Evolutionary conservation across 1,140 invertebrate species (phyloP), one percentile per base, ranked within the genome.

Genomic region (Pogonognathellus flavescens): DNA sequence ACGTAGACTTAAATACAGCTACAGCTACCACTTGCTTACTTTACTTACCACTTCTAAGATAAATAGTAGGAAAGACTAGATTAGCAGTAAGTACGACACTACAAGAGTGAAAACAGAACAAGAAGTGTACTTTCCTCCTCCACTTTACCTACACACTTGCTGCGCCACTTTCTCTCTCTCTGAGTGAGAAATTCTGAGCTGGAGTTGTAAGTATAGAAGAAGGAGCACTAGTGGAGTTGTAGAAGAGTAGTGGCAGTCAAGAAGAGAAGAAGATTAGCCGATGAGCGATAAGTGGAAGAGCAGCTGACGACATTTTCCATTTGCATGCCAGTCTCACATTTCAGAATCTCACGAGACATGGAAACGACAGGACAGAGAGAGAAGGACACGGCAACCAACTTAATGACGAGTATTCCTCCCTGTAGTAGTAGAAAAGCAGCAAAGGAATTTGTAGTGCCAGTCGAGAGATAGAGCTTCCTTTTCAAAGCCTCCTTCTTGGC

Each of bases 251-350:
- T n/a, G n/a, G n/a, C 20, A 70, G 66, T 70, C 25, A 31, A 76
- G 70, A 49, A 25, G 25, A 31, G 41, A 72, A 16, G 66, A 70
- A 76, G 70, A 76, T 76, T 76, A 76, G 70, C 70, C 70, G 70
- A 76, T 76, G 70, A 76, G 70, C 70, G 70, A 76, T 76, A 76
- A 76, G 70, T 76, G 70, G 70, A 76, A 76, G 70, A 76, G 70
- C 70, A 76, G 70, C 70, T 76, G 70, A 76, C 70, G 70, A 76
- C 70, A 76, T 31, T 76, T 76, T 76, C 70, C 70, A 76, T 76
- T 76, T 76, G 70, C 70, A 76, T 76, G 70, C 31, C 70, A 76
- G 70, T 76, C 70, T 76, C 41, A 76, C 70, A 76, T 76, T 76
- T 76, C 22, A 76, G 25, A 76, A 76, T 76, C 70, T 76, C 70